Percentiles rank a stretch among this genome's conserved stretches.
phyloP scores from a whole-genome alignment of 1,140 invertebrate genomes.

The Melanaphis sacchari region DNA sequence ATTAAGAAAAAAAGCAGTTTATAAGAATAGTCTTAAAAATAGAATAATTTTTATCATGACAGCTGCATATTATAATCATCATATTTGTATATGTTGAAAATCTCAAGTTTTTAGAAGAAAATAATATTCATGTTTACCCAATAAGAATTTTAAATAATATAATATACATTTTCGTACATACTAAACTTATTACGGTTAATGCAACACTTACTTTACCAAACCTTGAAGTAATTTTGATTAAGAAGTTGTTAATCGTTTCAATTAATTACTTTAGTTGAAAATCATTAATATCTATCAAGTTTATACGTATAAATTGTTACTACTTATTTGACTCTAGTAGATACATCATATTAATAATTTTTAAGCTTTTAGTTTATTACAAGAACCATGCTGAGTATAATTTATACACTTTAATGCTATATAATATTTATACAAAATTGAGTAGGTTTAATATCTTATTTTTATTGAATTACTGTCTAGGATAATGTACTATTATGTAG shows the following conservation, averaged over 20 bases:
- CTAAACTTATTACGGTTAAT: background rate
- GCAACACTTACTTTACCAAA: background rate
- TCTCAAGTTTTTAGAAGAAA: background rate
- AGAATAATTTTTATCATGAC: background rate
- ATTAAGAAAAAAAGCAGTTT: background rate
- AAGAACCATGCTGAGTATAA: background rate
- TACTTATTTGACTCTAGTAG: background rate
- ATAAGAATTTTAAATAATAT: slow-evolving; percentile 64
- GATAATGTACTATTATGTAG: background rate
- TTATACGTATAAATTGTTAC: background rate
- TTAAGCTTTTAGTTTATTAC: background rate
- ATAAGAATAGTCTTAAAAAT: background rate
- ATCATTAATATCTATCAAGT: background rate
- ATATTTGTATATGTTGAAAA: background rate
- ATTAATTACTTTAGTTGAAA: background rate
- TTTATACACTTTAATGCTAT: background rate
- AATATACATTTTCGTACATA: background rate
- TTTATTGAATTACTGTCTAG: background rate
- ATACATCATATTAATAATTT: background rate
- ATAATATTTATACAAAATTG: background rate
- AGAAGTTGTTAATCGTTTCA: background rate
- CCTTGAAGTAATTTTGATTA: background rate
- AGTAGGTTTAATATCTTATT: background rate
- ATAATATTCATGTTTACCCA: slow-evolving; percentile 67
- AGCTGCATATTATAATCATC: background rate